Conservation (phyloP, 1,140 invertebrate species). For the Monomorium pharaonis region DNA sequence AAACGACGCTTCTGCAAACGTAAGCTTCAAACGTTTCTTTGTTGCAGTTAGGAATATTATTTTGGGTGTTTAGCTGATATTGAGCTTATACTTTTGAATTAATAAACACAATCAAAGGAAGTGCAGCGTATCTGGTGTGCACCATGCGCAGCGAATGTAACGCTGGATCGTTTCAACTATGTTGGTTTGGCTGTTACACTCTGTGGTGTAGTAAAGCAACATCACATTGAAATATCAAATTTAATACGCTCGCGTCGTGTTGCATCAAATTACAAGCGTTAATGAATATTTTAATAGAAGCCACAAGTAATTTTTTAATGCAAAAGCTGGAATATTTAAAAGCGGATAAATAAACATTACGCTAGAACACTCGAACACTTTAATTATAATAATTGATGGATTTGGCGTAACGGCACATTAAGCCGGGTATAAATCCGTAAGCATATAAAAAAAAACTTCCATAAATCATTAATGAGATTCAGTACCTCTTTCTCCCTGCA, state of each 20-base stretch:
- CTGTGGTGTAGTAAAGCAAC: constrained; percentile 43
- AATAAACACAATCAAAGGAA: constrained; percentile 34
- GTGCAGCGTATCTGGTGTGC: constrained; percentile 35
- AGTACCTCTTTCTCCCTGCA: not conserved
- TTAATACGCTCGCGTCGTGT: constrained; percentile 40
- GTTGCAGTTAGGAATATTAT: constrained; percentile 12
- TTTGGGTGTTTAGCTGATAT: not conserved
- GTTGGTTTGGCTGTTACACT: constrained; percentile 40
- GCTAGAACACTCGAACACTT: constrained; percentile 26
- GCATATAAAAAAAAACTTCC: constrained; percentile 20
- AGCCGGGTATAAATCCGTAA: not conserved
- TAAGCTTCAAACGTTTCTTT: not conserved
- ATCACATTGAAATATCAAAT: constrained; percentile 44
- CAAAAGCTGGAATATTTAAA: constrained; percentile 44
- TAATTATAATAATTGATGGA: constrained; percentile 57
- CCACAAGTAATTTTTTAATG: constrained; percentile 45
- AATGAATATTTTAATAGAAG: constrained; percentile 49
- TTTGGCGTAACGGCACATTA: constrained; percentile 19
- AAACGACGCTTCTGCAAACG: not conserved
- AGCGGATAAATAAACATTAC: constrained; percentile 37
- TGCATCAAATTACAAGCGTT: constrained; percentile 42
- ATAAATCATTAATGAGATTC: not conserved
- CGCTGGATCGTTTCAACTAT: constrained; percentile 40
- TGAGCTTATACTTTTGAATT: constrained; percentile 28
- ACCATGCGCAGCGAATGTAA: constrained; percentile 35